Conservation (phyloP, 2,797 vertebrate genomes). For the Microtus californicus region DNA sequence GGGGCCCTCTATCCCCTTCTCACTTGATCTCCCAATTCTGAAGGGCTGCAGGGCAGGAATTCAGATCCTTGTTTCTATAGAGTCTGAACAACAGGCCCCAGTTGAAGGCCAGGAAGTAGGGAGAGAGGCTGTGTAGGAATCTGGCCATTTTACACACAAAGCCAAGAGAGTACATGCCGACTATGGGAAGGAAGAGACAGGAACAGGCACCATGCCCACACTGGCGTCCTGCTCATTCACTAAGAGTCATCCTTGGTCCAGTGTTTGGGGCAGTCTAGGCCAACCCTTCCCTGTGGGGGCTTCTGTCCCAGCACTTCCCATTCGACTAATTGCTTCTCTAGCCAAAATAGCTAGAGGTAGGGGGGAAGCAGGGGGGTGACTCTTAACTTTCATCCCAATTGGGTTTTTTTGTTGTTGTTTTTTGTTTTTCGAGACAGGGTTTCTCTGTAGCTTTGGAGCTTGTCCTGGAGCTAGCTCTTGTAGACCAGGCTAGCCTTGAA, state of each 20-base stretch:
- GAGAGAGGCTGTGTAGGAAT: background rate
- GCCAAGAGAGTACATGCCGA: too few relatives aligned
- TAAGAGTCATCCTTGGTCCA: background rate
- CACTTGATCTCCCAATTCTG: background rate
- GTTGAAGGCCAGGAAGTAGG: background rate
- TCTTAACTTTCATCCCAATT: background rate
- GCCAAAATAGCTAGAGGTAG: background rate
- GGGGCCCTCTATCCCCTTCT: background rate
- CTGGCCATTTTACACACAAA: background rate
- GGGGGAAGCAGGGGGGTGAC: background rate
- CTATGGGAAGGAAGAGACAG: background rate
- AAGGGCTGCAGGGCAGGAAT: background rate
- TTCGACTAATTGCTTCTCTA: background rate
- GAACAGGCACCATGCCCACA: fast-evolving
- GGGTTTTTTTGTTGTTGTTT: too few relatives aligned
- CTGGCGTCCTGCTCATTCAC: background rate
- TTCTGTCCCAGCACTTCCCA: background rate
- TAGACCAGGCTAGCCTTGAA: too few relatives aligned
- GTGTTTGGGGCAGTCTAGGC: too few relatives aligned
- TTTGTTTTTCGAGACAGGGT: too few relatives aligned
- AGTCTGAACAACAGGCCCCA: background rate
- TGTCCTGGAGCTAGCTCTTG: too few relatives aligned
- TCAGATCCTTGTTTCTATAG: background rate
- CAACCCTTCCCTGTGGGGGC: too few relatives aligned
- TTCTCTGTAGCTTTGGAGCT: too few relatives aligned